phyloP scores from a whole-genome alignment of 2,888 invertebrate genomes.

The Limnephilus rhombicus region DNA sequence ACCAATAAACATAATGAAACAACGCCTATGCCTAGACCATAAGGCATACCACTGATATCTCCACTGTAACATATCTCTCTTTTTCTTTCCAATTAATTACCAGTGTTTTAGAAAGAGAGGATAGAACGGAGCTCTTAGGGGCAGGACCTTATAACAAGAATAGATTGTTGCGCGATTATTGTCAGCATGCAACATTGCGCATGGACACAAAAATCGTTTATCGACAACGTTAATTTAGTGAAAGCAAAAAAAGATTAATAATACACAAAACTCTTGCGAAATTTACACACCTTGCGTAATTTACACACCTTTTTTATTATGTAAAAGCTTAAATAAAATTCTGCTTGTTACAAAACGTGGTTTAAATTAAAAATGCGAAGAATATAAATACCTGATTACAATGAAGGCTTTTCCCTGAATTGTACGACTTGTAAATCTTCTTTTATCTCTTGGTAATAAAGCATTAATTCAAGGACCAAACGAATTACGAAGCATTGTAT shows the following conservation, averaged over 20 bases:
- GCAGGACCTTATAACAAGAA: background rate
- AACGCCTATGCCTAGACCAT: background rate
- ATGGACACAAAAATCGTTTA: background rate
- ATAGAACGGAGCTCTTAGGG: background rate
- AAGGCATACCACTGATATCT: background rate
- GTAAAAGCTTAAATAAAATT: background rate
- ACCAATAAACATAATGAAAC: background rate
- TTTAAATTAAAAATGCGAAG: conserved; percentile 17
- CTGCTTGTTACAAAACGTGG: conserved; percentile 9
- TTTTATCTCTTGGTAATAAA: background rate
- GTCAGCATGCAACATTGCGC: background rate
- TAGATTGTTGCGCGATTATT: no score
- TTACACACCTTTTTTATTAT: background rate
- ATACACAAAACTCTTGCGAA: background rate
- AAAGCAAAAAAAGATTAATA: background rate
- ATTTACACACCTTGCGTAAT: background rate
- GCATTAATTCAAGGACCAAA: conserved; percentile 59
- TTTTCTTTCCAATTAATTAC: background rate
- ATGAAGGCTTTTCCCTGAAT: background rate
- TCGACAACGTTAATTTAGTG: background rate
- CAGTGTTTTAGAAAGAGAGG: background rate
- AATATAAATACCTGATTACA: conserved; percentile 59
- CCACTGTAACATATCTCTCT: background rate
- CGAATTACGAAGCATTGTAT: conserved; percentile 16
- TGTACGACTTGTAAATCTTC: conserved; percentile 44